Percentiles rank a stretch among this genome's conserved stretches.
These are phyloP conservation scores for Clunio marinus DNA, from an alignment of 2,888 invertebrate species.

Conservation along the genomic window DNA sequence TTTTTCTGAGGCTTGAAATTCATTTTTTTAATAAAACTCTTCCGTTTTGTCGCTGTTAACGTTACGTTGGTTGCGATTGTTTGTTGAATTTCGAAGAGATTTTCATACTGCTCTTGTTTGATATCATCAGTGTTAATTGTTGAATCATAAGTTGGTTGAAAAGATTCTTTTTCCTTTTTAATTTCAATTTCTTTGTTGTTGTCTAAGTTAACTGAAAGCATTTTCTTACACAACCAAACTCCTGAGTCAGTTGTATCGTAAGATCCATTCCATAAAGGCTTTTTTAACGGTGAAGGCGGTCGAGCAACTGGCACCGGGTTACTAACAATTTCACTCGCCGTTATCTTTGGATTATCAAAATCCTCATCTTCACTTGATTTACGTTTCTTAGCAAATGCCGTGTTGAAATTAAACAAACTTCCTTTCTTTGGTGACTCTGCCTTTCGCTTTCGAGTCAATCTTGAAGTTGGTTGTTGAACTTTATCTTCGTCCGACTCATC, in stretches of 20 bases:
- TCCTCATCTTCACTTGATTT: not conserved
- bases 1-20: not conserved
- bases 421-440: not conserved
- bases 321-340: too few species aligned
- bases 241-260: not conserved
- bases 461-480: not conserved
- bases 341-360: too few species aligned
- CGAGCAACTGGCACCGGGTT: not conserved
- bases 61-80: not conserved
- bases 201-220: not conserved
- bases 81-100: not conserved
- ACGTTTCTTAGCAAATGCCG: not conserved
- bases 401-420: not conserved
- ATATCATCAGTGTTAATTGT: not conserved
- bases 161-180: not conserved
- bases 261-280: not conserved
- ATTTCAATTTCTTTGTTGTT: not conserved
- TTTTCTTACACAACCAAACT: slow-evolving; percentile 6
- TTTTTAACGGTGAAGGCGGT: not conserved
- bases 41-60: not conserved
- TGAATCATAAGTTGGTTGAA: slow-evolving; percentile 1
- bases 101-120: not conserved
- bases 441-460: not conserved
- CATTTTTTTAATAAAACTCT: not conserved
- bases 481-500: not conserved